Evolutionary conservation across 2,888 invertebrate genomes (phyloP).

Genomic region (Chloroclysta siterata): DNA sequence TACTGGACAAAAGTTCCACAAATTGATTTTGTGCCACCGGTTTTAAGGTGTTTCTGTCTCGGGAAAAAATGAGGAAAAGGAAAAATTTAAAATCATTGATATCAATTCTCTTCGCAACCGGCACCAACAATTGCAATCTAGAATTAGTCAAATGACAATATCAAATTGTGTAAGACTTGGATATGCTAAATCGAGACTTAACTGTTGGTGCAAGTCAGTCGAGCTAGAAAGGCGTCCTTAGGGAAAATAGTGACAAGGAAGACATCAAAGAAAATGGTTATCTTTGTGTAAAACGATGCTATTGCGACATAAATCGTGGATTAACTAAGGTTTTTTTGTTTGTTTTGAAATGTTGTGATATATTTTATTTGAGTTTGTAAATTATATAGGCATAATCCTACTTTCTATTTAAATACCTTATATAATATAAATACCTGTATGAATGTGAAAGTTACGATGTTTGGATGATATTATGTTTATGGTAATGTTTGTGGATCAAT

Average conservation of each 20-base stretch:
- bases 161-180: slow-evolving; percentile 1
- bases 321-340: neutral
- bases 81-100: no score
- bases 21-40: no score
- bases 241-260: slow-evolving; percentile 25
- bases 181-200: neutral
- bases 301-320: slow-evolving; percentile 1
- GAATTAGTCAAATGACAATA: neutral
- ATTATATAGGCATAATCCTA: neutral
- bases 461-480: no score
- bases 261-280: slow-evolving; percentile 26
- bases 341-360: neutral
- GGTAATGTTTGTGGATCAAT: no score
- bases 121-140: neutral
- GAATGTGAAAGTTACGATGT: no score
- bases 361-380: neutral
- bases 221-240: slow-evolving; percentile 15
- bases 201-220: neutral
- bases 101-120: no score
- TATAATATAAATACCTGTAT: no score
- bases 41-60: no score
- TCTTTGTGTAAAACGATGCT: slow-evolving; percentile 20
- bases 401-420: no score
- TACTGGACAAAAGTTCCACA: no score
- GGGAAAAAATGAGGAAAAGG: no score